A percentile compares a stretch with the other conserved stretches of the same genome.
Evolutionary conservation across 2,113 vertebrate species (phyloP).

Genomic region (Platysteira castanea): DNA sequence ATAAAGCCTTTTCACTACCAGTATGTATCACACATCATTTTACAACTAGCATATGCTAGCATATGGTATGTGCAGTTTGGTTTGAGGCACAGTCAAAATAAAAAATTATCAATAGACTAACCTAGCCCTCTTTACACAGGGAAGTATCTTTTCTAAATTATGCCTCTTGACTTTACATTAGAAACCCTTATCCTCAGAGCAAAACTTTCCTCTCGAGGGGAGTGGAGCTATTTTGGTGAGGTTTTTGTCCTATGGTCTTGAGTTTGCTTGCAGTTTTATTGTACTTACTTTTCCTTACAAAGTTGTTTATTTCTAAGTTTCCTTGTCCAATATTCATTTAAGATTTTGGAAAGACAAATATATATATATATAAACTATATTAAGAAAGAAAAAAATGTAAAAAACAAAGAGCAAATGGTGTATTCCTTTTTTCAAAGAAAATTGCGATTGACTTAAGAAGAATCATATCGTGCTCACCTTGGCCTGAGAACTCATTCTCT

Average conservation of each 20-base stretch:
- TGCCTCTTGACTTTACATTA: background rate
- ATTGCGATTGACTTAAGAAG: background rate
- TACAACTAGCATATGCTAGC: background rate
- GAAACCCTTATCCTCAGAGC: background rate
- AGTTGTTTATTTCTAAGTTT: background rate
- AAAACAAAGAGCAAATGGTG: fast-evolving
- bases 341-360: background rate
- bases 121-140: background rate
- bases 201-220: background rate
- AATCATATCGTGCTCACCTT: background rate
- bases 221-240: background rate
- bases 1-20: background rate
- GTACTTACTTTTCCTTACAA: background rate
- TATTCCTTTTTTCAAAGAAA: background rate
- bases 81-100: background rate
- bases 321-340: background rate
- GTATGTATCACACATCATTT: background rate
- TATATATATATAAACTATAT: background rate
- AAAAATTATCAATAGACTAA: background rate
- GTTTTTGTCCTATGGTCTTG: fast-evolving
- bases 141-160: background rate
- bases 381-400: background rate
- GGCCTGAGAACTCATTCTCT: background rate
- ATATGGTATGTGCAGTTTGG: background rate
- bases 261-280: background rate